phyloP scores from a whole-genome alignment of 2,113 vertebrate genomes.

The Oryzias curvinotus region DNA sequence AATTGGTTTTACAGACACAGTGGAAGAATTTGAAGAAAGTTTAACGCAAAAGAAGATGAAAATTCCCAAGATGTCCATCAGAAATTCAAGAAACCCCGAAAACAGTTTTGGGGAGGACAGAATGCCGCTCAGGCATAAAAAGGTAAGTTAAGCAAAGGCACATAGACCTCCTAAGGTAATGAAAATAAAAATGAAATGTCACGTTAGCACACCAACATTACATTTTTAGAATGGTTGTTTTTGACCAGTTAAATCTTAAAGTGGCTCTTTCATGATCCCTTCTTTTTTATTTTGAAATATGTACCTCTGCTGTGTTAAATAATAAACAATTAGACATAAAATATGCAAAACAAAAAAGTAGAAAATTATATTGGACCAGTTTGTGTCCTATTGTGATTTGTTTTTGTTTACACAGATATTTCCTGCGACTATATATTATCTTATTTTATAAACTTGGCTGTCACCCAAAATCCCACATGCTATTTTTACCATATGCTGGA shows the following conservation, averaged over 20 bases:
- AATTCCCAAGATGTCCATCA: conserved; percentile 97
- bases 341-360: too few relatives aligned
- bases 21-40: conserved; percentile 94
- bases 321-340: too few relatives aligned
- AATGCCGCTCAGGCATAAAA: conserved; percentile 94
- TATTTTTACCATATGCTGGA: conserved; percentile 77
- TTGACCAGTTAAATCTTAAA: too few relatives aligned
- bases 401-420: neutral
- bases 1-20: conserved; percentile 67
- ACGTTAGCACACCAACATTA: too few relatives aligned
- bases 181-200: too few relatives aligned
- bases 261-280: too few relatives aligned
- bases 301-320: too few relatives aligned
- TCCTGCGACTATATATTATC: conserved; percentile 19
- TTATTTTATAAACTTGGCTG: conserved; percentile 60
- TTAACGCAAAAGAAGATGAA: conserved; percentile 99
- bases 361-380: too few relatives aligned
- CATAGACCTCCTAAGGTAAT: neutral
- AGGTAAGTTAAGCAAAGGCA: conserved; percentile 77
- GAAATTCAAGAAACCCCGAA: conserved; percentile 90
- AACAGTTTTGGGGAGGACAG: conserved; percentile 94
- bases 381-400: neutral
- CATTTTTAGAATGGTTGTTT: too few relatives aligned
- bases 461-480: conserved; percentile 60
- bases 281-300: too few relatives aligned